Conservation (phyloP, 2,113 vertebrate species). For the Podarcis cretensis region DNA sequence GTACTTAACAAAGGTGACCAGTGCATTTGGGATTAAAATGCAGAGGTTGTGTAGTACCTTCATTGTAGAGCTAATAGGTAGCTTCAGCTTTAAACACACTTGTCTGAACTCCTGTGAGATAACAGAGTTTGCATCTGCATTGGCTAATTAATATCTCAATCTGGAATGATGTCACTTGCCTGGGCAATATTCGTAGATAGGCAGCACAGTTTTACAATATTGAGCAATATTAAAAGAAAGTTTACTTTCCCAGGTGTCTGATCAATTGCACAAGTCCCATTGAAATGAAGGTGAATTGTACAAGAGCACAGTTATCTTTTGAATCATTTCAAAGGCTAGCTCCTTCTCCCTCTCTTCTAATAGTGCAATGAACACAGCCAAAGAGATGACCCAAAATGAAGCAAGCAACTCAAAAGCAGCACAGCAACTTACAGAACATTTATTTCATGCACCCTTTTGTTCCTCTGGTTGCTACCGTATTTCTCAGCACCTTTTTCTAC, state of each 20-base stretch:
- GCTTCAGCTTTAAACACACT: neutral
- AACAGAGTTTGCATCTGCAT: neutral
- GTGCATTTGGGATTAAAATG: neutral
- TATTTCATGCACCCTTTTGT: neutral
- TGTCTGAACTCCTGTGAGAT: neutral
- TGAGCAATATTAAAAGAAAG: neutral
- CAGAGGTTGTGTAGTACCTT: neutral
- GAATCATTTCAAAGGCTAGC: too few relatives aligned
- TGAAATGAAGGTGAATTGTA: neutral
- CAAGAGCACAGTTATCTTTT: neutral
- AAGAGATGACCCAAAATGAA: neutral
- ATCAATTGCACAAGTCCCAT: neutral
- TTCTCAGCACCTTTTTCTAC: neutral
- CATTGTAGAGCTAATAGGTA: neutral
- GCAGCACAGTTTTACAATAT: too few relatives aligned
- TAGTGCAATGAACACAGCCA: neutral
- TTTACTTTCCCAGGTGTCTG: neutral
- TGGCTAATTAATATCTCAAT: neutral
- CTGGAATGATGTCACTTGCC: neutral
- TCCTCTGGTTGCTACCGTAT: neutral
- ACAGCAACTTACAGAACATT: neutral
- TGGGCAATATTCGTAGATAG: neutral
- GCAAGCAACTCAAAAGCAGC: neutral
- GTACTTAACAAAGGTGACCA: conserved; percentile 12
- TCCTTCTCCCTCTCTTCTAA: too few relatives aligned